A percentile compares a stretch with the other conserved stretches of the same genome.
Conservation (phyloP, 2,113 vertebrate genomes). For the Pteropus alecto region DNA sequence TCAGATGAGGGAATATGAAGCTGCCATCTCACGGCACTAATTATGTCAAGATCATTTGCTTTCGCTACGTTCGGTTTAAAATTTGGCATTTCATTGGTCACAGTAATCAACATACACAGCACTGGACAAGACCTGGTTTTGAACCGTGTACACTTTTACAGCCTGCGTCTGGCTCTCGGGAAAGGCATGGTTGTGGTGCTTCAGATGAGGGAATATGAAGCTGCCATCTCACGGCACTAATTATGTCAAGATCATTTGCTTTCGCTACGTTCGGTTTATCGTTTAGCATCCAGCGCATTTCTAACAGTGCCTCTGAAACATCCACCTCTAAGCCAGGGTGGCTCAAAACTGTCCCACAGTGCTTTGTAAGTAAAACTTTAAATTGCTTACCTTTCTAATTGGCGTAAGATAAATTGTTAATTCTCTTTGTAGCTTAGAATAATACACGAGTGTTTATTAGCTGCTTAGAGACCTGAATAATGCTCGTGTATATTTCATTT, state of each 20-base stretch:
- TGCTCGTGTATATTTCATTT: background rate
- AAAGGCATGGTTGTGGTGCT: background rate
- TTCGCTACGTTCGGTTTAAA: background rate
- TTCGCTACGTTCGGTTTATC: background rate
- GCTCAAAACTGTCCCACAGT: background rate
- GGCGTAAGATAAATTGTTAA: background rate
- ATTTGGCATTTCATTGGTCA: background rate
- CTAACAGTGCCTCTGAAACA: background rate
- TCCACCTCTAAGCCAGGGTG: background rate
- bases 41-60: background rate
- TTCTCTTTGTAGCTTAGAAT: background rate
- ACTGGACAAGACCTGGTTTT: background rate
- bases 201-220: background rate
- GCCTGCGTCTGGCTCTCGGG: background rate
- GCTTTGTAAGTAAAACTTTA: background rate
- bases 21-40: background rate
- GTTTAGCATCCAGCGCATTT: background rate
- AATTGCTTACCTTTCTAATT: background rate
- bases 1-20: background rate
- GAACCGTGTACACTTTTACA: background rate
- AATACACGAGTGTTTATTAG: background rate
- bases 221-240: background rate
- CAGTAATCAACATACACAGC: background rate
- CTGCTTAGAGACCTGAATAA: background rate
- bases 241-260: background rate